Conservation (phyloP, 2,113 vertebrate species). For the Anolis carolinensis region DNA sequence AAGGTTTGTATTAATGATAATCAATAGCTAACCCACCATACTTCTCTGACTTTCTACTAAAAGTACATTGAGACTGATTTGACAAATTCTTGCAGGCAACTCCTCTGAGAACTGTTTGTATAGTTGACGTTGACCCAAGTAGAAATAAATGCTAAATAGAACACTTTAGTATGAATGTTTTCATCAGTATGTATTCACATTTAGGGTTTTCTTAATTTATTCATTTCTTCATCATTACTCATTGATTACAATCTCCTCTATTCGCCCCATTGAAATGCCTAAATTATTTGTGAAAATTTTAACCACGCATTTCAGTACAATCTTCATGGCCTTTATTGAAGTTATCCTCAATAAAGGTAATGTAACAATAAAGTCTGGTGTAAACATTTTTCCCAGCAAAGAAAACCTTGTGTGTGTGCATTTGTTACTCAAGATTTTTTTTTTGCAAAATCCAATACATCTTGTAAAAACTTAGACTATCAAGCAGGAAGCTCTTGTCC, state of each 20-base stretch:
- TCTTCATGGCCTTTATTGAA: neutral
- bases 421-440: neutral
- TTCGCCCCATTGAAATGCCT: neutral
- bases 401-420: neutral
- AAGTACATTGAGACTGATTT: constrained; percentile 68
- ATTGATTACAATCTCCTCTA: neutral
- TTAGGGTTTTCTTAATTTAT: neutral
- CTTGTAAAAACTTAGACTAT: neutral
- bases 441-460: neutral
- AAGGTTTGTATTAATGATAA: constrained; percentile 76
- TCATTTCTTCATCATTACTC: constrained; percentile 17
- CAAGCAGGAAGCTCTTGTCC: neutral
- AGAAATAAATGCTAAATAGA: constrained; percentile 78
- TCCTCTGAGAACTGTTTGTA: constrained; percentile 69
- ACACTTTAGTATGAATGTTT: constrained; percentile 63
- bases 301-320: neutral
- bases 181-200: constrained; percentile 35
- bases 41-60: constrained; percentile 79
- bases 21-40: constrained; percentile 71
- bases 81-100: constrained; percentile 63
- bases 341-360: neutral
- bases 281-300: neutral
- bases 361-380: neutral
- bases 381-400: neutral
- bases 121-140: constrained; percentile 74